A percentile compares a stretch with the other conserved stretches of the same genome.
Conservation (phyloP, 2,113 vertebrate genomes). For the Lagopus muta region DNA sequence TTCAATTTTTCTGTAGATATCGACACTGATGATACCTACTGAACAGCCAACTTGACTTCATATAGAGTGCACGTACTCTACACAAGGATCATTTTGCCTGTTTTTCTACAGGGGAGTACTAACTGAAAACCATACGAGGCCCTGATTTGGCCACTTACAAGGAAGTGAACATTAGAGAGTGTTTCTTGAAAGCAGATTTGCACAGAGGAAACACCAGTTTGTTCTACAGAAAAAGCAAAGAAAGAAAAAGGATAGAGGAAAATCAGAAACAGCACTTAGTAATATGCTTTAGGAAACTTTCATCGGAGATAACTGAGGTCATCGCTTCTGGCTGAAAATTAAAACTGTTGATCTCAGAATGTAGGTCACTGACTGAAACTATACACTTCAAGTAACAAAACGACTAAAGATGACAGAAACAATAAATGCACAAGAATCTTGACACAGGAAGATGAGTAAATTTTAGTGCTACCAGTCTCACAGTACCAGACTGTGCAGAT, state of each 20-base stretch:
- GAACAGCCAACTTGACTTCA: slow-evolving; percentile 49
- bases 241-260: slow-evolving; percentile 65
- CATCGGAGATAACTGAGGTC: slow-evolving; percentile 50
- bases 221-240: slow-evolving; percentile 80
- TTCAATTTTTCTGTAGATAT: background rate
- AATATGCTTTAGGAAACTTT: slow-evolving; percentile 52
- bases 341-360: slow-evolving; percentile 56
- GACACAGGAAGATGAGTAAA: slow-evolving; percentile 43
- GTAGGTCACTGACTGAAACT: slow-evolving; percentile 61
- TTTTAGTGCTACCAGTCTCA: slow-evolving; percentile 72
- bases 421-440: slow-evolving; percentile 44
- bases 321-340: slow-evolving; percentile 60
- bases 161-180: slow-evolving; percentile 78
- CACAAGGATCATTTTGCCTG: background rate
- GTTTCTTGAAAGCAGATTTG: slow-evolving; percentile 86
- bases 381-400: slow-evolving; percentile 75
- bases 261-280: slow-evolving; percentile 63
- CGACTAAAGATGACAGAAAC: slow-evolving; percentile 56
- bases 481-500: slow-evolving; percentile 74
- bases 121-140: slow-evolving; percentile 20
- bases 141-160: slow-evolving; percentile 82
- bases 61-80: background rate
- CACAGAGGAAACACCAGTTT: slow-evolving; percentile 87
- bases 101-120: background rate
- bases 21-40: background rate